phyloP scores from a whole-genome alignment of 2,797 vertebrate species.

The Gallinago nigripennis region DNA sequence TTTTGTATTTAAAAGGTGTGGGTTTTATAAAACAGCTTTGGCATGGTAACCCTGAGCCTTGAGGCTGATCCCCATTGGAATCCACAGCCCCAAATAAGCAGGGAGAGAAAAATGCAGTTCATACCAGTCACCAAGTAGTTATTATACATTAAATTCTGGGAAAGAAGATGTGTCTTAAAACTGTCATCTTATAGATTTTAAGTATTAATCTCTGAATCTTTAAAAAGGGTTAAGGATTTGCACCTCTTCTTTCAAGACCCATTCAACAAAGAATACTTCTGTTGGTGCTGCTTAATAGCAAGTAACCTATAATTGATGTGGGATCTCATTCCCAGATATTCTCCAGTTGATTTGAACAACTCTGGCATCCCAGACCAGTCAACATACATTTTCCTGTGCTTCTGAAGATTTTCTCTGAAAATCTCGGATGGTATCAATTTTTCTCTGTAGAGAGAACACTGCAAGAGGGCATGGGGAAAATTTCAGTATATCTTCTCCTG shows the following conservation, averaged over 20 bases:
- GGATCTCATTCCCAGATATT: background rate
- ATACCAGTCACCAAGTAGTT: background rate
- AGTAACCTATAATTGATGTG: background rate
- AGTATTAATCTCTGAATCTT: background rate
- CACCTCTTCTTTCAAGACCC: background rate
- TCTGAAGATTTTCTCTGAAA: background rate
- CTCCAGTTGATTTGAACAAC: background rate
- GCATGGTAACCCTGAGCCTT: background rate
- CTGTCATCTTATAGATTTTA: background rate
- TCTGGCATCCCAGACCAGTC: background rate
- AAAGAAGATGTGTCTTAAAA: background rate
- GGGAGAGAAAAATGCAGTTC: background rate
- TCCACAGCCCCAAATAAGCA: rapidly evolving
- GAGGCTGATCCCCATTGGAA: background rate
- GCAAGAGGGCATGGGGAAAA: background rate
- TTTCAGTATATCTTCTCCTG: background rate
- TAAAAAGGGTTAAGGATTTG: background rate
- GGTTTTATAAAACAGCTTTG: background rate
- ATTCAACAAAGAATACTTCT: background rate
- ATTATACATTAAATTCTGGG: background rate
- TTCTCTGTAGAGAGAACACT: background rate
- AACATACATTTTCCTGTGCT: background rate
- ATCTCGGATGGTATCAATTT: background rate
- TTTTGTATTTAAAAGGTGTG: background rate
- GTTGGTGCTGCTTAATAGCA: background rate